These are phyloP conservation scores for Lepeophtheirus nordmannii DNA, from an alignment of 2,888 invertebrate species.

Conservation along the genomic window DNA sequence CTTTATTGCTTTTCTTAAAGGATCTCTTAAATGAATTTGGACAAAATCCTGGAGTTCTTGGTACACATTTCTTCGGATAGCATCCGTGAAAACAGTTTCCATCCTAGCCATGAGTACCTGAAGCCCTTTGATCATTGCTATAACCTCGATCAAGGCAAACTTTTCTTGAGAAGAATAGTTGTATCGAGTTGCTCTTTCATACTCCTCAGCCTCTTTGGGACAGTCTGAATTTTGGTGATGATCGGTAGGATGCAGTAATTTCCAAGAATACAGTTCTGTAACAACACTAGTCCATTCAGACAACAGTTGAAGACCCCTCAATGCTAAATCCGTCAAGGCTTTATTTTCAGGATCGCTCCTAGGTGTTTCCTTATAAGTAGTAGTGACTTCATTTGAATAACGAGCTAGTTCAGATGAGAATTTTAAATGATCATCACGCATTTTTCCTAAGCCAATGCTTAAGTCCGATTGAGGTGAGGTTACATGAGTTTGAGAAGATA, in stretches of 20 bases:
- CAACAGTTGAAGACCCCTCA: constrained; percentile 77
- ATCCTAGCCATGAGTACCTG: constrained; percentile 91
- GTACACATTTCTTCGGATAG: constrained; percentile 78
- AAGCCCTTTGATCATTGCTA: constrained; percentile 96
- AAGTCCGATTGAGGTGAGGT: constrained; percentile 81
- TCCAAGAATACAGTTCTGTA: constrained; percentile 94
- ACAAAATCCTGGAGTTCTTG: constrained; percentile 94
- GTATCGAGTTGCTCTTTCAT: constrained; percentile 89
- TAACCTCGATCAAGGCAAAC: constrained; percentile 90
- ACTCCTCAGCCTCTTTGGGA: constrained; percentile 90
- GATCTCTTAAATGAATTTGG: constrained; percentile 71
- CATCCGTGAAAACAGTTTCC: constrained; percentile 88
- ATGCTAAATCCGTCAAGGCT: constrained; percentile 72
- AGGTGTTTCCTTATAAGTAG: constrained; percentile 72
- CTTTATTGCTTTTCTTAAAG: constrained; percentile 85
- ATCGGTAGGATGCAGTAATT: constrained; percentile 91
- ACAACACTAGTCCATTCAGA: constrained; percentile 95
- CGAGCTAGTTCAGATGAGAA: constrained; percentile 89
- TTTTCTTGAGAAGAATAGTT: constrained; percentile 96
- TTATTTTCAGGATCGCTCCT: constrained; percentile 80
- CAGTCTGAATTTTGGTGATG: constrained; percentile 87
- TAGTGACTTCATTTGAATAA: constrained; percentile 50
- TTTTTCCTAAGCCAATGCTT: constrained; percentile 78
- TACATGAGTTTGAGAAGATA: constrained; percentile 55
- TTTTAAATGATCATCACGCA: constrained; percentile 88